phyloP scores from a whole-genome alignment of 2,888 invertebrate species.

The Hydropsyche betteni region DNA sequence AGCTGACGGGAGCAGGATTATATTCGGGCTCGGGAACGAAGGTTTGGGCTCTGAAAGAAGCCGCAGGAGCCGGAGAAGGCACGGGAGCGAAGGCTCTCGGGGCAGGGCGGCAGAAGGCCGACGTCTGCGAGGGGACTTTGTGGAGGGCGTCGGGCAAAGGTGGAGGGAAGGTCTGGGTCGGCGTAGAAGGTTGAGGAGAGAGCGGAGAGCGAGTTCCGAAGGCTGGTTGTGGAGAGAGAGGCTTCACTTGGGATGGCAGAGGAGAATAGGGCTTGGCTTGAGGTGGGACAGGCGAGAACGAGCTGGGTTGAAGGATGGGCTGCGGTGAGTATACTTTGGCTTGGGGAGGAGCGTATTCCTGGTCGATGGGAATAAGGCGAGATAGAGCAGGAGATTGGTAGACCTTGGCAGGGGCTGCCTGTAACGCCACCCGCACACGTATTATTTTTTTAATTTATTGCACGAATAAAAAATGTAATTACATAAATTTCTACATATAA shows the following conservation, averaged over 20 bases:
- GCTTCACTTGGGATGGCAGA: slow-evolving; percentile 41
- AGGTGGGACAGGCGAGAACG: slow-evolving; percentile 40
- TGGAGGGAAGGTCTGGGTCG: slow-evolving; percentile 50
- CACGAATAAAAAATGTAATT: no score
- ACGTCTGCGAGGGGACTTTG: background rate
- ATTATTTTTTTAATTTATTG: no score
- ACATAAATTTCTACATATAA: background rate
- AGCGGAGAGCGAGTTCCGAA: slow-evolving; percentile 41
- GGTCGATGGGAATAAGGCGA: slow-evolving; percentile 49
- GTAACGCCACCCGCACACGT: slow-evolving; percentile 48
- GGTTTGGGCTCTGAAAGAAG: slow-evolving; percentile 57
- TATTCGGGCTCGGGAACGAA: slow-evolving; percentile 59
- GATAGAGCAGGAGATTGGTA: slow-evolving; percentile 50
- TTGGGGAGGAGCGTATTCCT: slow-evolving; percentile 58
- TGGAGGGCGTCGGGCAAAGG: slow-evolving; percentile 44
- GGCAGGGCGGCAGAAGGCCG: slow-evolving; percentile 49
- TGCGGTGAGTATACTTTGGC: slow-evolving; percentile 57
- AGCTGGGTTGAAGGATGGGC: slow-evolving; percentile 56
- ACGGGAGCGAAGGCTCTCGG: slow-evolving; percentile 54
- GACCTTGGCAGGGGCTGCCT: slow-evolving; percentile 50
- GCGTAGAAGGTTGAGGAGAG: slow-evolving; percentile 42
- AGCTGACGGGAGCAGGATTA: slow-evolving; percentile 11
- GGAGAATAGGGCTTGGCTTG: slow-evolving; percentile 39
- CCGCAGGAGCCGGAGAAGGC: slow-evolving; percentile 56
- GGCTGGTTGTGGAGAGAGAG: slow-evolving; percentile 44